These are phyloP conservation scores for Amphipyra berbera DNA, from an alignment of 2,888 invertebrate genomes.

Conservation along the genomic window DNA sequence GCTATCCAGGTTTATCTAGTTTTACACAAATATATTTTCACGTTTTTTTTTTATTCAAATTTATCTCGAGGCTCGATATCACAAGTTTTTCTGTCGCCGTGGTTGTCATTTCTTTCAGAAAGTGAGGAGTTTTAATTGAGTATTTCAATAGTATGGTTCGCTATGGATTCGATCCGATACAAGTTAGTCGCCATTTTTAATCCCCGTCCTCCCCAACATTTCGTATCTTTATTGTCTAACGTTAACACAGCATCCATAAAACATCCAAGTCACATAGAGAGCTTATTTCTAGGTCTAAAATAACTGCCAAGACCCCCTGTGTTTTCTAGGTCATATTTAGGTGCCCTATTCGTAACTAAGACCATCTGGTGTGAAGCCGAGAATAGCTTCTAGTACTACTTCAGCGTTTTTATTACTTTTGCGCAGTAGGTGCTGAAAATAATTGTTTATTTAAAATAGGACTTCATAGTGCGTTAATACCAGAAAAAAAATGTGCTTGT, in stretches of 20 bases:
- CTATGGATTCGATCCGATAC: too few relatives aligned
- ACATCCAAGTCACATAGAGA: background rate
- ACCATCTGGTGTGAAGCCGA: slow-evolving; percentile 30
- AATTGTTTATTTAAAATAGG: slow-evolving; percentile 5
- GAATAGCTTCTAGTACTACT: slow-evolving; percentile 37
- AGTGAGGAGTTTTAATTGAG: too few relatives aligned
- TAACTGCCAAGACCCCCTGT: slow-evolving; percentile 33
- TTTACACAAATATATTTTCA: background rate
- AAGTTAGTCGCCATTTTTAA: too few relatives aligned
- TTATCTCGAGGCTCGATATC: too few relatives aligned
- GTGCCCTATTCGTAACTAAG: slow-evolving; percentile 21
- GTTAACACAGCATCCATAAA: background rate
- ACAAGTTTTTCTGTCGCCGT: too few relatives aligned
- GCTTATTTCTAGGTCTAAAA: slow-evolving; percentile 25
- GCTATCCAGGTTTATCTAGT: background rate
- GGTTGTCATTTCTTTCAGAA: too few relatives aligned
- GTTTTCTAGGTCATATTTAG: slow-evolving; percentile 50
- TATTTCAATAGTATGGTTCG: too few relatives aligned
- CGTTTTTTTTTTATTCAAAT: too few relatives aligned
- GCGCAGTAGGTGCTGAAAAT: slow-evolving; percentile 2
- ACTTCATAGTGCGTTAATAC: background rate
- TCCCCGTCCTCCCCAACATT: background rate
- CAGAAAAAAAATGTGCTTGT: too few relatives aligned
- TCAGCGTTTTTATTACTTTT: slow-evolving; percentile 27
- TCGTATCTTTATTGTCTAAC: background rate